Percentiles rank a stretch among this genome's conserved stretches.
phyloP scores from a whole-genome alignment of 2,113 vertebrate species.

The Mesitornis unicolor region DNA sequence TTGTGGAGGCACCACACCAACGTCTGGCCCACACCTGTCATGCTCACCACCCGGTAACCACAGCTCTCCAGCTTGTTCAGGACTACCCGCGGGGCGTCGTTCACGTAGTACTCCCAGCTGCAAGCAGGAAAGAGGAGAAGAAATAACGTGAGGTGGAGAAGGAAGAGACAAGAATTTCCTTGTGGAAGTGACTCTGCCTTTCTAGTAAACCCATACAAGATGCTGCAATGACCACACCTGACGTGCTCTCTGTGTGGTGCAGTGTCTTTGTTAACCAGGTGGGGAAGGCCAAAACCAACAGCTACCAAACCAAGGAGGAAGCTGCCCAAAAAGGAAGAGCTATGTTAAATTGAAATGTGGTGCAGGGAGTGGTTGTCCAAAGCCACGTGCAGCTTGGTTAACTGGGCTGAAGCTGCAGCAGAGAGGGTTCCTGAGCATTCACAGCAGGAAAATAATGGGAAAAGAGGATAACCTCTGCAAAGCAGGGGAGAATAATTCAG shows the following conservation, averaged over 20 bases:
- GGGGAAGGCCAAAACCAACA: neutral
- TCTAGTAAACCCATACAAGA: fast-evolving
- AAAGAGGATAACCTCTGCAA: neutral
- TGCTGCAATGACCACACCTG: fast-evolving
- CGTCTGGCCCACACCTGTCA: conserved; percentile 96
- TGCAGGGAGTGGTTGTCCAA: neutral
- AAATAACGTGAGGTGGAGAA: neutral
- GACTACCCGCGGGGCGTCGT: conserved; percentile 87
- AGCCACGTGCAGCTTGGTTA: fast-evolving
- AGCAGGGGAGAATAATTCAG: neutral
- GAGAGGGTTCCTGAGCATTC: neutral
- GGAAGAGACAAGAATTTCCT: neutral
- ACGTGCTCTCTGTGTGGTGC: fast-evolving
- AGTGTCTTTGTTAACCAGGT: fast-evolving
- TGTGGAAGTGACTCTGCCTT: neutral
- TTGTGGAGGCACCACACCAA: conserved; percentile 97
- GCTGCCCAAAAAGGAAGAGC: neutral
- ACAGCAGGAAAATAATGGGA: neutral
- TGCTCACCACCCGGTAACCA: conserved; percentile 87
- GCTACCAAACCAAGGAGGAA: neutral
- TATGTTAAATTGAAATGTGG: neutral
- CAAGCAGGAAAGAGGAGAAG: neutral
- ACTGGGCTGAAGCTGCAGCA: neutral
- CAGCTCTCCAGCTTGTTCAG: conserved; percentile 91
- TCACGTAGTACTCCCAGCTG: conserved; percentile 92